These are phyloP conservation scores for Scaptomyza reducta DNA, from an alignment of 2,888 invertebrate genomes.

Conservation along the genomic window DNA sequence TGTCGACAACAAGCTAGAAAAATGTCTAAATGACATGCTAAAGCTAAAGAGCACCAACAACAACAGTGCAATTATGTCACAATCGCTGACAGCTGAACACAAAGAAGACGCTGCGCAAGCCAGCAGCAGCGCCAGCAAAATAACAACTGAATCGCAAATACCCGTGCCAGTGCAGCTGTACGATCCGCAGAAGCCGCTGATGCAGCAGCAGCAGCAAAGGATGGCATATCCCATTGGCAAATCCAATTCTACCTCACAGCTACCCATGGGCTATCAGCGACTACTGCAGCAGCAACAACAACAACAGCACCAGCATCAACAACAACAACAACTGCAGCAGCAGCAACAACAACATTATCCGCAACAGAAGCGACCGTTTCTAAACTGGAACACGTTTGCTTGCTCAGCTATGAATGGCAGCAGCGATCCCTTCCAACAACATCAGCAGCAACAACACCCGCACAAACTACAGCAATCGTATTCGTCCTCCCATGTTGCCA, in stretches of 20 bases:
- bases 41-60: constrained; percentile 75
- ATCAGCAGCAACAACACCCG: constrained; percentile 59
- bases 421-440: constrained; percentile 77
- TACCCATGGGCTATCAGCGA: constrained; percentile 79
- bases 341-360: constrained; percentile 68
- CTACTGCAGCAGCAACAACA: constrained; percentile 75
- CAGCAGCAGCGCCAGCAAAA: constrained; percentile 54
- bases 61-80: constrained; percentile 54
- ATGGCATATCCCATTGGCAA: constrained; percentile 81
- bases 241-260: constrained; percentile 83
- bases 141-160: constrained; percentile 64
- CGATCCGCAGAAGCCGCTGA: constrained; percentile 68
- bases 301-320: constrained; percentile 55
- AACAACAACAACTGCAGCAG: constrained; percentile 42
- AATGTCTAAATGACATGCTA: constrained; percentile 83
- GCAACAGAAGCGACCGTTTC: constrained; percentile 81
- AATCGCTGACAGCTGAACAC: constrained; percentile 59
- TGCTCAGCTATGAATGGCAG: constrained; percentile 78
- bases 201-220: constrained; percentile 57
- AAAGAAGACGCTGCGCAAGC: constrained; percentile 58
- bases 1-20: constrained; percentile 83
- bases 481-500: constrained; percentile 74
- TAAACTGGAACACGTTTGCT: constrained; percentile 83
- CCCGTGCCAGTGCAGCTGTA: constrained; percentile 73
- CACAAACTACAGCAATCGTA: constrained; percentile 72